phyloP scores from a whole-genome alignment of 2,113 vertebrate species.

The Collichthys lucidus region DNA sequence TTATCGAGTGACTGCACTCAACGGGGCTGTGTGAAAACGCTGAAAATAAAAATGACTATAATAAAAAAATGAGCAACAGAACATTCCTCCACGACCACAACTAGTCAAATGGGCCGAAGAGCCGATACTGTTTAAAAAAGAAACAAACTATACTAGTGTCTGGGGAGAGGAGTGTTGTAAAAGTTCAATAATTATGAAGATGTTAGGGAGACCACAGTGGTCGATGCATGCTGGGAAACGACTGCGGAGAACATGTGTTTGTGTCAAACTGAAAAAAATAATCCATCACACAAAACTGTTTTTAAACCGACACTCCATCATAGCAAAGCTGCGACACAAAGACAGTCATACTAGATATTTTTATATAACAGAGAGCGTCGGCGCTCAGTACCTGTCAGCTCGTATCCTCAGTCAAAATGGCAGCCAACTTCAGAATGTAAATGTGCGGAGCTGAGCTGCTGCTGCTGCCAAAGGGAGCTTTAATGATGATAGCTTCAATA shows the following conservation, averaged over 20 bases:
- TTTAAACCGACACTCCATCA: background rate
- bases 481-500: slow-evolving; percentile 77
- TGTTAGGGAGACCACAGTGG: background rate
- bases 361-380: slow-evolving; percentile 18
- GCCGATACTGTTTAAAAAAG: background rate
- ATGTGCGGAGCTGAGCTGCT: slow-evolving; percentile 32
- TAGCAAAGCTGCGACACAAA: background rate
- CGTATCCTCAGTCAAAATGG: slow-evolving; percentile 35
- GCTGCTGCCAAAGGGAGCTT: slow-evolving; percentile 13
- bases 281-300: background rate
- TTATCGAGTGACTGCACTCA: background rate
- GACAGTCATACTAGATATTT: background rate
- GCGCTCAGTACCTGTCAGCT: slow-evolving; percentile 32
- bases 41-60: background rate
- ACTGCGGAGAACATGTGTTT: background rate
- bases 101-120: background rate
- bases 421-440: slow-evolving; percentile 44
- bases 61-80: background rate
- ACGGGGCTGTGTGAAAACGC: background rate
- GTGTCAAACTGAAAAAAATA: background rate
- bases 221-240: no score
- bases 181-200: background rate
- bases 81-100: slow-evolving; percentile 3
- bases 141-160: background rate
- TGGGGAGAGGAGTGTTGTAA: background rate